These are phyloP conservation scores for Microctonus brassicae DNA, from an alignment of 2,888 invertebrate species.

Conservation along the genomic window DNA sequence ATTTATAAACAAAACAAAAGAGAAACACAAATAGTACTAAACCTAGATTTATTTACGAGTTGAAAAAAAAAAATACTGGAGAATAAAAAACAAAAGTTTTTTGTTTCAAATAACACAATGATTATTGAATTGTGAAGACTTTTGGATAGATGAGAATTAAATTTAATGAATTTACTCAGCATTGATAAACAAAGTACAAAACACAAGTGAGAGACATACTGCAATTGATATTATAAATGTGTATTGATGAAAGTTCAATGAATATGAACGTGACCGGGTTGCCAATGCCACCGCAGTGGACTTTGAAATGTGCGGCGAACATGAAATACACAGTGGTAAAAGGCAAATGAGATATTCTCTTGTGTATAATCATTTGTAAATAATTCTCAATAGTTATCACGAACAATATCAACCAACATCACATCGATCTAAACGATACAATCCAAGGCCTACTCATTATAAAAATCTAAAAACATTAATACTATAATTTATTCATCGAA, in stretches of 20 bases:
- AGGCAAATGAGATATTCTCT: background rate
- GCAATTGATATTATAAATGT: background rate
- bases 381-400: background rate
- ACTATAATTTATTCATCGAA: no score
- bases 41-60: no score
- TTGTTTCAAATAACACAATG: background rate
- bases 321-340: background rate
- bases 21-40: no score
- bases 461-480: background rate
- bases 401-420: background rate
- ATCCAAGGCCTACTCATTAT: background rate
- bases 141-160: background rate
- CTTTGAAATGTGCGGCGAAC: background rate
- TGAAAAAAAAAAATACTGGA: no score
- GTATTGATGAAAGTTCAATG: background rate
- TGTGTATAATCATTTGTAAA: background rate
- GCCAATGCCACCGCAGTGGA: background rate
- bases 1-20: no score
- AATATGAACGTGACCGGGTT: slow-evolving; percentile 1
- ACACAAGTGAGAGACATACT: background rate
- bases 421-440: background rate
- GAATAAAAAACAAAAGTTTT: background rate
- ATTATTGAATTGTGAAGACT: background rate
- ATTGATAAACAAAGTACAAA: background rate
- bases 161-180: background rate